Evolutionary conservation across 2,888 invertebrate genomes (phyloP).

Genomic region (Pandemis cinnamomeana): DNA sequence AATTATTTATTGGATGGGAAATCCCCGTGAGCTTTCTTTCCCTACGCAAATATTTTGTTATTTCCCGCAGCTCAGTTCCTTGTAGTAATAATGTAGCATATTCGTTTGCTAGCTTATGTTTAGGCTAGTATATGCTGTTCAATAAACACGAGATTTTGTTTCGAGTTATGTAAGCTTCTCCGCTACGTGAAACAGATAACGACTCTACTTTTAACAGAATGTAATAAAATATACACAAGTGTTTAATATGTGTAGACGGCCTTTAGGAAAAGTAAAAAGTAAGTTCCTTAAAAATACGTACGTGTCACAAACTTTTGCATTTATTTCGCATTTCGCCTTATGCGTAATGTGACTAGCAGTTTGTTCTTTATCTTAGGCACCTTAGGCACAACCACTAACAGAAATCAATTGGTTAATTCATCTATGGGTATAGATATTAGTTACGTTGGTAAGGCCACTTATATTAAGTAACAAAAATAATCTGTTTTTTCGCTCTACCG

Average conservation of each 20-base stretch:
- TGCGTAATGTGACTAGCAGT: neutral
- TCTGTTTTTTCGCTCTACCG: slow-evolving; percentile 1
- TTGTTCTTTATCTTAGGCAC: neutral
- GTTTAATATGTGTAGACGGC: neutral
- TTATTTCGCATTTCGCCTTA: too few species aligned
- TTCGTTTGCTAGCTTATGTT: neutral
- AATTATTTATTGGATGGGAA: slow-evolving; percentile 13
- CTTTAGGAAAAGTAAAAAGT: neutral
- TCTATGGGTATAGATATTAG: neutral
- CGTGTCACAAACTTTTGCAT: too few species aligned
- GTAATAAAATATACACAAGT: neutral
- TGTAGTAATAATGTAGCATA: slow-evolving; percentile 2
- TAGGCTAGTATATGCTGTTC: neutral
- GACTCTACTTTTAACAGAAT: neutral
- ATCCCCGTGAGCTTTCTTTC: slow-evolving; percentile 31
- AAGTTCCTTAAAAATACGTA: neutral
- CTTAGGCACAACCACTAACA: too few species aligned
- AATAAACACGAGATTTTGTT: neutral
- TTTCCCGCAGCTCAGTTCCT: slow-evolving; percentile 14
- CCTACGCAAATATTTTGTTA: slow-evolving; percentile 8
- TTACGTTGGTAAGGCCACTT: neutral
- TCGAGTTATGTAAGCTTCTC: neutral
- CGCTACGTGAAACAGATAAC: neutral
- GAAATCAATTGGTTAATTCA: too few species aligned
- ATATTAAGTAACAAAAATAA: neutral